A percentile compares a stretch with the other conserved stretches of the same genome.
Conservation (phyloP, 2,888 invertebrate species). For the Saturnia pavonia region DNA sequence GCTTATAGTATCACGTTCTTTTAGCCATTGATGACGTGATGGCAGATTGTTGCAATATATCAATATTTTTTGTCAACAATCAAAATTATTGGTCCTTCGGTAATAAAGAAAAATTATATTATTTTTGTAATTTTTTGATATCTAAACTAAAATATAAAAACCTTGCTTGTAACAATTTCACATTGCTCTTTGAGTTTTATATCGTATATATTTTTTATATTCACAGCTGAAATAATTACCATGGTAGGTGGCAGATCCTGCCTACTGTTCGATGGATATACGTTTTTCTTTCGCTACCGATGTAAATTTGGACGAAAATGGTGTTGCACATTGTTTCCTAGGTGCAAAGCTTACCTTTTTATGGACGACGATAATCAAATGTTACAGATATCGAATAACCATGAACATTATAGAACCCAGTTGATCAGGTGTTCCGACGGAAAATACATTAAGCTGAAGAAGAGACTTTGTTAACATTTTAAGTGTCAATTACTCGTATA, state of each 20-base stretch:
- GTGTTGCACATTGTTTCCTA: constrained; percentile 58
- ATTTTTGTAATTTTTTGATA: background rate
- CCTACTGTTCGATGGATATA: constrained; percentile 46
- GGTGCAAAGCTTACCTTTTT: constrained; percentile 52
- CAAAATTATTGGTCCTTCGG: background rate
- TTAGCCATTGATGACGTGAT: background rate
- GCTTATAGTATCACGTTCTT: background rate
- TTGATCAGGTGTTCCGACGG: constrained; percentile 42
- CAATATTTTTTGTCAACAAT: background rate
- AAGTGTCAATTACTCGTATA: background rate
- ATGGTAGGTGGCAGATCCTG: constrained; percentile 49
- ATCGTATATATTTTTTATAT: background rate
- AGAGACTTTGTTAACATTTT: constrained; percentile 4
- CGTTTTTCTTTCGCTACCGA: constrained; percentile 57
- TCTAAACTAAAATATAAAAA: background rate
- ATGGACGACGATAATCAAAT: constrained; percentile 41
- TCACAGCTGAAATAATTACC: constrained; percentile 47
- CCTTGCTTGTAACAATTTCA: background rate
- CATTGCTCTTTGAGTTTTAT: background rate
- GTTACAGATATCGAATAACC: constrained; percentile 30
- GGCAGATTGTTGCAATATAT: background rate
- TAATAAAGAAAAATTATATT: background rate
- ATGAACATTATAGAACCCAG: constrained; percentile 38
- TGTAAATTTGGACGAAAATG: constrained; percentile 48
- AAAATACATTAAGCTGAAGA: constrained; percentile 32